Evolutionary conservation across 1,140 invertebrate genomes (phyloP).

Genomic region (Pectinophora gossypiella): DNA sequence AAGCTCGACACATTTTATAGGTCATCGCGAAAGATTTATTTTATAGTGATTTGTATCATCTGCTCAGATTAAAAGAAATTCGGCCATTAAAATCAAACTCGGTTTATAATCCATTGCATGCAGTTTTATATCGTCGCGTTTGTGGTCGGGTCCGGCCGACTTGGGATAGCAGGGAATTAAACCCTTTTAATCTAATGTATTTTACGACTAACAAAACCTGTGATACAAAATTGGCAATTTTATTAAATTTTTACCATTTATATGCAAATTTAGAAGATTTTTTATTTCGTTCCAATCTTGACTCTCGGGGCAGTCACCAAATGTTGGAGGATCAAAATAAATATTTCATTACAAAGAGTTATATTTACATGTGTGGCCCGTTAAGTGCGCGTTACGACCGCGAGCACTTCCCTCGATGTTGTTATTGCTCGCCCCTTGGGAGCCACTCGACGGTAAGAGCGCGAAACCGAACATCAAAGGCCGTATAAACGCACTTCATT

Average conservation of each 20-base stretch:
- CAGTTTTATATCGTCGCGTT: too few species aligned
- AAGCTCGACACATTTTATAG: conserved; percentile 56
- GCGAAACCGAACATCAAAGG: conserved; percentile 59
- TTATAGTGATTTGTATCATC: conserved; percentile 55
- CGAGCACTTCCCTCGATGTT: conserved; percentile 38
- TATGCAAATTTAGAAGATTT: too few species aligned
- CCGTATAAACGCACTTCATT: conserved; percentile 59
- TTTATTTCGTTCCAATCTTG: too few species aligned
- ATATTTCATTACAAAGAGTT: conserved; percentile 11
- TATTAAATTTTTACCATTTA: too few species aligned
- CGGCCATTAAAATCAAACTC: conserved; percentile 47
- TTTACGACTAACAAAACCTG: too few species aligned
- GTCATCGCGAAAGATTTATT: conserved; percentile 62
- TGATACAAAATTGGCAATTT: too few species aligned
- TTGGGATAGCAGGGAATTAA: not conserved
- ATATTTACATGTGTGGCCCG: conserved; percentile 27
- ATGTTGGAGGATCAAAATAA: not conserved
- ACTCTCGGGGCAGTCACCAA: not conserved
- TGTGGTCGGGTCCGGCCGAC: not conserved
- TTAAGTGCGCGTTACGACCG: conserved; percentile 27
- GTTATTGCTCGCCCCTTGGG: conserved; percentile 40
- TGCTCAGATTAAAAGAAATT: conserved; percentile 46
- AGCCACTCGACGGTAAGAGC: conserved; percentile 45
- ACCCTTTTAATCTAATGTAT: not conserved
- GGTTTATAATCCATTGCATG: conserved; percentile 25